Conservation (phyloP, 2,113 vertebrate species). For the Sclerurus mexicanus region DNA sequence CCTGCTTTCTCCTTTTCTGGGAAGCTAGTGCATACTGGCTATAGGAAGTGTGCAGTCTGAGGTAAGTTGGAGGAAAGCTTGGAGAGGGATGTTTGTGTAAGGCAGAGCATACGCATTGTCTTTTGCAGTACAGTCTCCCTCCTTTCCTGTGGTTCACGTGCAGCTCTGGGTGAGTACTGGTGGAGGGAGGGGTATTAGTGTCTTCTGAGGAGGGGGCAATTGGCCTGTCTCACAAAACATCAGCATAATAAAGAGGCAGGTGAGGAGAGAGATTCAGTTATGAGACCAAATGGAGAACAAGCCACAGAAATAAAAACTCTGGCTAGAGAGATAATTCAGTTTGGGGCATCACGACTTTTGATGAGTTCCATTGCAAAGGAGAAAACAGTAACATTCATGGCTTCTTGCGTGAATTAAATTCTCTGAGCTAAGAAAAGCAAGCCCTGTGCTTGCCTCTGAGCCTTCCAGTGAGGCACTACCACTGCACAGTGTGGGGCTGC, state of each 20-base stretch:
- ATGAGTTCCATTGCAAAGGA: background rate
- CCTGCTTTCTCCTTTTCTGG: background rate
- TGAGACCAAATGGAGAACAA: background rate
- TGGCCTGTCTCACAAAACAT: background rate
- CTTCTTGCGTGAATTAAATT: background rate
- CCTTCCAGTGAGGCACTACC: background rate
- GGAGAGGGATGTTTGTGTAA: background rate
- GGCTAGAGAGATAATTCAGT: background rate
- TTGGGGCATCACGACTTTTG: background rate
- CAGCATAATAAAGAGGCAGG: background rate
- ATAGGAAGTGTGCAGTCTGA: background rate
- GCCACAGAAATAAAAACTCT: background rate
- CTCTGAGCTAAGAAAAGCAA: background rate
- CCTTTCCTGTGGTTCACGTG: background rate
- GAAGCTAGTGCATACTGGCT: background rate
- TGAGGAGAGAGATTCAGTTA: background rate
- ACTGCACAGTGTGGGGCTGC: accelerated
- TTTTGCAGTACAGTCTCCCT: background rate
- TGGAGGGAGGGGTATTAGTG: background rate
- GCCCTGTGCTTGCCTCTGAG: background rate
- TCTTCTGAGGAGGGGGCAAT: background rate
- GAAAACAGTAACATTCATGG: background rate
- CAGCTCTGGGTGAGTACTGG: background rate
- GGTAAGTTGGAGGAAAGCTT: background rate
- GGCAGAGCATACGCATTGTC: background rate